These are phyloP conservation scores for Azorinus chamasolen DNA, from an alignment of 2,888 invertebrate species.

Conservation along the genomic window DNA sequence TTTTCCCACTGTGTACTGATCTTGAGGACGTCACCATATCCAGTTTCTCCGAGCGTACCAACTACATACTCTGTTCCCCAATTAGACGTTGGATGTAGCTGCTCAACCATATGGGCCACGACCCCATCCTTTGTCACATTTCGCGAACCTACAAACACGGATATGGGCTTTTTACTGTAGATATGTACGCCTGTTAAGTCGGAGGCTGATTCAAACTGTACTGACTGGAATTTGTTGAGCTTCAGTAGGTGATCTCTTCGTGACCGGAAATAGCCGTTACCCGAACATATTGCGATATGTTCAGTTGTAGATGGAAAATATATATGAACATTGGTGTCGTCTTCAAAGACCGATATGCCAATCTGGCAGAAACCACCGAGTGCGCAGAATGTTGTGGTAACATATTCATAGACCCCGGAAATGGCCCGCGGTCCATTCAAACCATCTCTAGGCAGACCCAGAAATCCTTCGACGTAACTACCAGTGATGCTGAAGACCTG, in stretches of 20 bases:
- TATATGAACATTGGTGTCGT: background rate
- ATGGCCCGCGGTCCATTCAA: conserved; percentile 2
- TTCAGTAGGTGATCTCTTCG: conserved; percentile 10
- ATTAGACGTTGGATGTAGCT: conserved; percentile 36
- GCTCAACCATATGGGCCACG: conserved; percentile 46
- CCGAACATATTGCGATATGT: conserved; percentile 20
- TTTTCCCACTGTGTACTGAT: conserved; percentile 17
- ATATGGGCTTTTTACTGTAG: conserved; percentile 37
- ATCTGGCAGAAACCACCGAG: conserved; percentile 52
- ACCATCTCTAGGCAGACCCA: conserved; percentile 32
- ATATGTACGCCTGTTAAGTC: conserved; percentile 52
- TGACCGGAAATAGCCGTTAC: conserved; percentile 20
- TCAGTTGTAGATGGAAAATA: background rate
- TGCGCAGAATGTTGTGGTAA: conserved; percentile 47
- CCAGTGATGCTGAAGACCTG: conserved; percentile 33
- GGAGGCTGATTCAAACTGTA: conserved; percentile 43
- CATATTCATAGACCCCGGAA: conserved; percentile 23
- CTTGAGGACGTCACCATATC: conserved; percentile 49
- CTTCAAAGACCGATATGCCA: conserved; percentile 30
- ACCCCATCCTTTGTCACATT: conserved; percentile 24
- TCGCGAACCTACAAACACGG: conserved; percentile 49
- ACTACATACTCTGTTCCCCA: conserved; percentile 49
- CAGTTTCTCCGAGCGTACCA: conserved; percentile 11
- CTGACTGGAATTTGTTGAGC: conserved; percentile 27
- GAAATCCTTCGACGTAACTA: conserved; percentile 33